Conservation (phyloP, 2,888 invertebrate genomes). For the Asteroscopus sphinx region DNA sequence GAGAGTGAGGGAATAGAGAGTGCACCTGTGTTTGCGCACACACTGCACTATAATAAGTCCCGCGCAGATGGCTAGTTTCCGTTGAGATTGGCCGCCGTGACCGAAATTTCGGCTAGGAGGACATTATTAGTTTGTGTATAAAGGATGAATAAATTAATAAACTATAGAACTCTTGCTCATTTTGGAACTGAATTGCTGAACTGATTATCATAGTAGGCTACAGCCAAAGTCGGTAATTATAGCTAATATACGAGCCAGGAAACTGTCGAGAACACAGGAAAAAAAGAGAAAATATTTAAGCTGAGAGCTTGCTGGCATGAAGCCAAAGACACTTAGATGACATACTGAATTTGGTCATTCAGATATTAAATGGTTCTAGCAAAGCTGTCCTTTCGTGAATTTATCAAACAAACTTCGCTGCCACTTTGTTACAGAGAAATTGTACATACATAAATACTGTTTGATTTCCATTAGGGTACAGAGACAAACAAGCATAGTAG, state of each 20-base stretch:
- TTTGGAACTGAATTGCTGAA: background rate
- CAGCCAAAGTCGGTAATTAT: slow-evolving; percentile 18
- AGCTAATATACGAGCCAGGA: slow-evolving; percentile 23
- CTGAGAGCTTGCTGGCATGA: slow-evolving; percentile 18
- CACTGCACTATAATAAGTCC: no score
- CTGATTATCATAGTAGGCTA: background rate
- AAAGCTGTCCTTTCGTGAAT: background rate
- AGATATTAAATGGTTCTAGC: slow-evolving; percentile 13
- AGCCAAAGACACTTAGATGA: slow-evolving; percentile 39
- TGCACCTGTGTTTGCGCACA: no score
- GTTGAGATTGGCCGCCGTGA: no score
- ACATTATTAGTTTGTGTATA: no score
- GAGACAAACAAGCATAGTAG: no score
- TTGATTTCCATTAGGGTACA: no score
- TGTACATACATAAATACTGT: no score
- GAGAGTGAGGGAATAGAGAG: no score
- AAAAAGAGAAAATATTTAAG: slow-evolving; percentile 25
- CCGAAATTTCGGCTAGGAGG: no score
- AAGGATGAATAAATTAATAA: no score
- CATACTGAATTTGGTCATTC: slow-evolving; percentile 26
- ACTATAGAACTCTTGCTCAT: no score
- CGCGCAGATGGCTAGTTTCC: no score
- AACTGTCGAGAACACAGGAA: slow-evolving; percentile 28
- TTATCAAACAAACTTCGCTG: background rate
- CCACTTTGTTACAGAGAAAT: background rate